Percentiles rank a stretch among this genome's conserved stretches.
Conservation (phyloP, 2,797 vertebrate genomes). For the Pampus argenteus region DNA sequence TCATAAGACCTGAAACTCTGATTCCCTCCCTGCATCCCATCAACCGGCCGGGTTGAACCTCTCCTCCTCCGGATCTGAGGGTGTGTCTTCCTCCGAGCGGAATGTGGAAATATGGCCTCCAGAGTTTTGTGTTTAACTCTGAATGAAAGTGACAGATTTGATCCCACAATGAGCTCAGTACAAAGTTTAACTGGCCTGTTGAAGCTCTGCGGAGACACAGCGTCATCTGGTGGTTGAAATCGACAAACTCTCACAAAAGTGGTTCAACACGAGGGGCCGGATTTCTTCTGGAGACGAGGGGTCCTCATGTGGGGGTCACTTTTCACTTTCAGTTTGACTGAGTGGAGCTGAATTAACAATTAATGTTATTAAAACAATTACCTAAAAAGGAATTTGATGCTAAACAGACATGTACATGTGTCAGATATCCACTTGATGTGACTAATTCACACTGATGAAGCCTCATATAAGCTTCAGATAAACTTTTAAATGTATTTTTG, state of each 20-base stretch:
- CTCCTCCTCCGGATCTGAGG: conserved; percentile 54
- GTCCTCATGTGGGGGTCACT: no score
- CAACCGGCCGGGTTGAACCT: conserved; percentile 32
- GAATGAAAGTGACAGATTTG: not conserved
- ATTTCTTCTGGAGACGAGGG: no score
- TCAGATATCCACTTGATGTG: no score
- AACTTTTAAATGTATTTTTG: no score
- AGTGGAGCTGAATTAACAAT: no score
- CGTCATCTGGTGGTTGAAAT: conserved; percentile 52
- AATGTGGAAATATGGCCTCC: conserved; percentile 67
- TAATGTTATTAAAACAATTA: no score
- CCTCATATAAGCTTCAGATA: no score
- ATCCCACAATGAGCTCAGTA: not conserved
- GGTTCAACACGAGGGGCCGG: not conserved
- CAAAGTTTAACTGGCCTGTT: conserved; percentile 11
- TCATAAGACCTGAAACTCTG: conserved; percentile 1
- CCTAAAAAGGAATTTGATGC: no score
- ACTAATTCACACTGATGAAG: no score
- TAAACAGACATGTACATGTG: no score
- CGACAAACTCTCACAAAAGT: not conserved
- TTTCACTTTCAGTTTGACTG: no score
- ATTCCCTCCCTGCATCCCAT: conserved; percentile 65
- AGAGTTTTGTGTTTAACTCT: conserved; percentile 1
- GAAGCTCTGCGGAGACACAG: not conserved
- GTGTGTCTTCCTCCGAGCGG: conserved; percentile 65